Evolutionary conservation across 2,113 vertebrate genomes (phyloP).

Genomic region (Chloropsis cyanopogon): DNA sequence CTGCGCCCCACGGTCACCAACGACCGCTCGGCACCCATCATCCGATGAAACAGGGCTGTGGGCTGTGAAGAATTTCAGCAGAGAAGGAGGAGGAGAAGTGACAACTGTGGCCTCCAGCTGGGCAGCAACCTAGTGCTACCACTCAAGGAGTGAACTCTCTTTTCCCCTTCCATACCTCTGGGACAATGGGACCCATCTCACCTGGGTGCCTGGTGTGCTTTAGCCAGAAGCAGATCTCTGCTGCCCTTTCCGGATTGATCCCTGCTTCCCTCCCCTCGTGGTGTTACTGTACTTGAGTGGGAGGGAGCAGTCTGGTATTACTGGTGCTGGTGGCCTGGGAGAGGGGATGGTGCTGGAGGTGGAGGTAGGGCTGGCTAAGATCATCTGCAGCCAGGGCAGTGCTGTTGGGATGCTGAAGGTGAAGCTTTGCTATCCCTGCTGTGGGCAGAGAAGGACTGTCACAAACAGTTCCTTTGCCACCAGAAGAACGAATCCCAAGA

Average conservation of each 20-base stretch:
- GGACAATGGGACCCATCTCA: not conserved
- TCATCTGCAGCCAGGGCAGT: not conserved
- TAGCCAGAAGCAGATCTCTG: not conserved
- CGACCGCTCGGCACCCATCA: constrained; percentile 76
- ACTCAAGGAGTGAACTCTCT: not conserved
- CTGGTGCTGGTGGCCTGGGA: not conserved
- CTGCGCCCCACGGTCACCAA: constrained; percentile 83
- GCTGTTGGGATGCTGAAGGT: not conserved
- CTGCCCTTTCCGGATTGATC: not conserved
- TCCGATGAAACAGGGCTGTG: not conserved
- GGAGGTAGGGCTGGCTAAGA: not conserved
- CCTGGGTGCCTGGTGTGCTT: not conserved
- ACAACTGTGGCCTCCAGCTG: not conserved
- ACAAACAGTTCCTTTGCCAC: not conserved
- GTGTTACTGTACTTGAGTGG: not conserved
- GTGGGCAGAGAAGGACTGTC: not conserved
- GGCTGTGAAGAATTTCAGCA: not conserved
- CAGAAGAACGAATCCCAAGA: not conserved
- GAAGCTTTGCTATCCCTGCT: not conserved
- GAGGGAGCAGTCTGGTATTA: not conserved
- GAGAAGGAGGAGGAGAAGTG: not conserved
- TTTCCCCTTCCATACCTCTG: not conserved
- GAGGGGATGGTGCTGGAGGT: not conserved
- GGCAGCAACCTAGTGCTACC: not conserved
- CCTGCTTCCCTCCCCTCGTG: not conserved